phyloP scores from a whole-genome alignment of 1,140 invertebrate genomes.

The Yoshiicerus persimilis region DNA sequence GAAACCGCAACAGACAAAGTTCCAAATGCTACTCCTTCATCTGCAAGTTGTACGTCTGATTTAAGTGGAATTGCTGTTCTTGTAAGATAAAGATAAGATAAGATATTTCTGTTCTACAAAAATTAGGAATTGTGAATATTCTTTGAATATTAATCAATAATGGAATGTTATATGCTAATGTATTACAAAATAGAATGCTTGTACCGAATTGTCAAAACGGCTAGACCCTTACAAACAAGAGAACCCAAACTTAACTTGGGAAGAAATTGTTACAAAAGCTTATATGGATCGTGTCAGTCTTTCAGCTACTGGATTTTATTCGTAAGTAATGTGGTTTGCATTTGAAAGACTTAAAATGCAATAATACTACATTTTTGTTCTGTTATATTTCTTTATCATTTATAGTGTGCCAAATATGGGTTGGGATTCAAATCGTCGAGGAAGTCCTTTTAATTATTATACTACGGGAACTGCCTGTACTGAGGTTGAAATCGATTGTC shows the following conservation, averaged over 20 bases:
- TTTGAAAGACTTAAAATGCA: too few relatives aligned
- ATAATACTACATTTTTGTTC: too few relatives aligned
- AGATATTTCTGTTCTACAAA: too few relatives aligned
- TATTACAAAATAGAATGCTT: constrained; percentile 68
- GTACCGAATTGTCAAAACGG: constrained; percentile 72
- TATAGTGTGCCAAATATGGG: constrained; percentile 71
- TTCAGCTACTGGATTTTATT: constrained; percentile 82
- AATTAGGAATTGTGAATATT: background rate
- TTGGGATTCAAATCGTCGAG: constrained; percentile 70
- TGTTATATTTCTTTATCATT: too few relatives aligned
- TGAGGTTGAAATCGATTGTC: constrained; percentile 83
- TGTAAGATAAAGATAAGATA: too few relatives aligned
- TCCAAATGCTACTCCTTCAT: constrained; percentile 88
- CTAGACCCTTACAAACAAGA: constrained; percentile 73
- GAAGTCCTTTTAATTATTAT: constrained; percentile 75
- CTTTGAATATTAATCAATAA: background rate
- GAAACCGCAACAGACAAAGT: constrained; percentile 92
- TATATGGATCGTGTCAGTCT: constrained; percentile 78
- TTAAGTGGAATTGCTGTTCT: constrained; percentile 91
- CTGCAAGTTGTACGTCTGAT: constrained; percentile 87
- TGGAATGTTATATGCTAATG: background rate
- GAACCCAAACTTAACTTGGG: constrained; percentile 77
- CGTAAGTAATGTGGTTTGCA: constrained; percentile 51
- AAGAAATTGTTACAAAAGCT: constrained; percentile 77
- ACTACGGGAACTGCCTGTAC: constrained; percentile 75